A percentile compares a stretch with the other conserved stretches of the same genome.
phyloP scores from a whole-genome alignment of 2,113 vertebrate genomes.

The Athene cunicularia region DNA sequence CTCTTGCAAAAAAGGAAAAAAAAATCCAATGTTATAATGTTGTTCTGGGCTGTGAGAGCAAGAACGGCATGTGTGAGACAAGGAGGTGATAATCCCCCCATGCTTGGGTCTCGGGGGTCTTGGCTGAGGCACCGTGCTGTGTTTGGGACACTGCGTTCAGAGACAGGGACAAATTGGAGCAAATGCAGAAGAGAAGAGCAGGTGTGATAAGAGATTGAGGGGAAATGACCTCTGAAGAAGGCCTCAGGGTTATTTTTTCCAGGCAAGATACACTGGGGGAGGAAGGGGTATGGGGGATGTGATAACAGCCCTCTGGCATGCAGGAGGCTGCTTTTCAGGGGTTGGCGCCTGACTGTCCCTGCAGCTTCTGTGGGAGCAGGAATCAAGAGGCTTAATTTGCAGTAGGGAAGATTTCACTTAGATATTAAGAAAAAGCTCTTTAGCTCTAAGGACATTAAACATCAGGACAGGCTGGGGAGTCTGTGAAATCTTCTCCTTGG shows the following conservation, averaged over 20 bases:
- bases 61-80: neutral
- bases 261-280: neutral
- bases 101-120: neutral
- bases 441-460: neutral
- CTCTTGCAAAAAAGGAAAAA: neutral
- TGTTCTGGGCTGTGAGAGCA: conserved; percentile 6
- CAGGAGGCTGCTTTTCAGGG: neutral
- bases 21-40: neutral
- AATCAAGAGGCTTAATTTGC: neutral
- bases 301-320: neutral
- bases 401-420: neutral
- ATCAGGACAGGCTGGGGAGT: neutral
- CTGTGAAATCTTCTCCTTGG: neutral
- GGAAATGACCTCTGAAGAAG: neutral
- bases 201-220: neutral
- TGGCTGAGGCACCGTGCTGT: neutral
- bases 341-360: neutral
- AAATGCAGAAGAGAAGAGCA: neutral
- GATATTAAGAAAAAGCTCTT: neutral
- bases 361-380: neutral
- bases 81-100: neutral
- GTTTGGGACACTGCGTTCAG: neutral
- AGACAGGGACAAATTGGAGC: neutral
- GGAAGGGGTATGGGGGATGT: neutral
- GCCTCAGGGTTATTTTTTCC: neutral